phyloP scores from a whole-genome alignment of 2,113 vertebrate species.

The Leuciscus idus region DNA sequence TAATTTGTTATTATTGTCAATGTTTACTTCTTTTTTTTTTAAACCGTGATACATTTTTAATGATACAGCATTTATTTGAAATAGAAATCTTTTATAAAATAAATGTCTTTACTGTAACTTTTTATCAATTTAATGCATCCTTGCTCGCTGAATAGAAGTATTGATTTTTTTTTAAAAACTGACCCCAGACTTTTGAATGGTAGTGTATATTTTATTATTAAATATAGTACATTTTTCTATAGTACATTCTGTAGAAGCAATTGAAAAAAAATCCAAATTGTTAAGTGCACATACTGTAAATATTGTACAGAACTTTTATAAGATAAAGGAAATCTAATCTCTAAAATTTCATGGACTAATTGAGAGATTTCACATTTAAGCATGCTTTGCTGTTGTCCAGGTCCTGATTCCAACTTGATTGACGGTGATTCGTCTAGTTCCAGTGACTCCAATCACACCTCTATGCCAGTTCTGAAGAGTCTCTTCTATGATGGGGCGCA shows the following conservation, averaged over 20 bases:
- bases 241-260: not conserved
- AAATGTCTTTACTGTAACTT: not conserved
- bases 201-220: not conserved
- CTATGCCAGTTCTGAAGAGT: conserved; percentile 42
- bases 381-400: conserved; percentile 46
- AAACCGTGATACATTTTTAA: not conserved
- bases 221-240: not conserved
- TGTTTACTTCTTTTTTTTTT: not conserved
- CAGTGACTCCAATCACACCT: conserved; percentile 54
- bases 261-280: not conserved
- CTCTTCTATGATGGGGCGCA: conserved; percentile 58
- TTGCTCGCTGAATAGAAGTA: not conserved
- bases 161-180: not conserved
- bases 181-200: not conserved
- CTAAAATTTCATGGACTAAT: too few species aligned
- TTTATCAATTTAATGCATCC: not conserved
- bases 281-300: not conserved
- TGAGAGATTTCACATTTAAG: not conserved
- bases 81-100: not conserved
- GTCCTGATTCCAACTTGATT: conserved; percentile 66
- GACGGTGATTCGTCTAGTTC: conserved; percentile 57
- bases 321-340: not conserved
- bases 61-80: not conserved
- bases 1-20: not conserved
- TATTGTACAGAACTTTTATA: not conserved